Evolutionary conservation across 2,888 invertebrate species (phyloP).

Genomic region (Bombylius discolor): DNA sequence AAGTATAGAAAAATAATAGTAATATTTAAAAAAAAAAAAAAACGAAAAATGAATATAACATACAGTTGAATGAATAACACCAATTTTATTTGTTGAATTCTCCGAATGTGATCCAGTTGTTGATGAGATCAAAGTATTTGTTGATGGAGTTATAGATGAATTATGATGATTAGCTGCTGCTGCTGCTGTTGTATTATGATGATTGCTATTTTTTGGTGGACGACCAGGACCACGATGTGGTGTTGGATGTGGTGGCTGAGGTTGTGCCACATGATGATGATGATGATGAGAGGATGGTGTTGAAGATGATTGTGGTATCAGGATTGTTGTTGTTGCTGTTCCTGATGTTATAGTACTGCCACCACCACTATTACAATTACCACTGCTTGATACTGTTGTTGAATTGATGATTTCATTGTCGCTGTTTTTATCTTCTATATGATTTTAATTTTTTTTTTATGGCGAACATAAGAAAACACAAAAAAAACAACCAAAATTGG

Average conservation of each 20-base stretch:
- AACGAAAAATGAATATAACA: not conserved
- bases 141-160: not conserved
- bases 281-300: not conserved
- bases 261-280: conserved; percentile 1
- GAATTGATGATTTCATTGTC: not conserved
- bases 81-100: not conserved
- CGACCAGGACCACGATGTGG: conserved; percentile 10
- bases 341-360: not conserved
- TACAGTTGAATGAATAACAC: conserved; percentile 3
- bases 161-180: not conserved
- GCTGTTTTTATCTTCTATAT: conserved; percentile 9
- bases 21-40: too few species aligned
- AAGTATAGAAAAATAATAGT: too few species aligned
- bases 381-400: not conserved
- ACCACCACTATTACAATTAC: not conserved
- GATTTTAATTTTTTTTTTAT: not conserved
- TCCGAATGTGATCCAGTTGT: not conserved
- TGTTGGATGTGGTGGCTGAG: not conserved
- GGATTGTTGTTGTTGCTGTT: not conserved
- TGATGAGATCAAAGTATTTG: not conserved
- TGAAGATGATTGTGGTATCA: not conserved
- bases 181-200: not conserved
- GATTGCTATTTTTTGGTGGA: conserved; percentile 7
- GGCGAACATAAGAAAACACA: not conserved
- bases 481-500: not conserved